Conservation (phyloP, 2,797 vertebrate species). For the Eulemur mongoz region DNA sequence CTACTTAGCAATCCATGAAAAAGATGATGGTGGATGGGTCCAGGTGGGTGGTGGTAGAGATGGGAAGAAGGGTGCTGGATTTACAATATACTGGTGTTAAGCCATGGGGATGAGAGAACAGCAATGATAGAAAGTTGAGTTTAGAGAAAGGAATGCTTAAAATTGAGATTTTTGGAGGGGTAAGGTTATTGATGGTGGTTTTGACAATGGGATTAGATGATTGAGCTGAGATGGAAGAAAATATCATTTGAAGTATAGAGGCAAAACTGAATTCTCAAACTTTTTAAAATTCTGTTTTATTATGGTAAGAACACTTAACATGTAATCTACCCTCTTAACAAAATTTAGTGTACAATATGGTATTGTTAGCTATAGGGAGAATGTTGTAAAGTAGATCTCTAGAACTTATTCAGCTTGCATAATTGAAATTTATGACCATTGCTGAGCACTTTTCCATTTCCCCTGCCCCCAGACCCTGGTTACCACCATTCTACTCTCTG, state of each 20-base stretch:
- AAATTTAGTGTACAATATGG: neutral
- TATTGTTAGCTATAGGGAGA: neutral
- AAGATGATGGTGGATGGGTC: neutral
- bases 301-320: neutral
- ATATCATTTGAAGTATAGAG: neutral
- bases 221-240: neutral
- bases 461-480: fast-evolving
- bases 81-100: neutral
- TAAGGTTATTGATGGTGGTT: neutral
- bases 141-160: neutral
- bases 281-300: neutral
- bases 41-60: neutral
- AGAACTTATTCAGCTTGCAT: neutral
- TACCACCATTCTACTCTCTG: neutral
- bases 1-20: neutral
- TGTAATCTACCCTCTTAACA: neutral
- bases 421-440: neutral
- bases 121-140: neutral
- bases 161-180: neutral
- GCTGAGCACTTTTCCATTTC: neutral
- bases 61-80: neutral
- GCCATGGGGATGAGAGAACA: neutral
- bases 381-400: neutral
- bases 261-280: neutral
- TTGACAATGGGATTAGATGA: neutral